Evolutionary conservation across 2,797 vertebrate genomes (phyloP).

Genomic region (Anguilla obscura): DNA sequence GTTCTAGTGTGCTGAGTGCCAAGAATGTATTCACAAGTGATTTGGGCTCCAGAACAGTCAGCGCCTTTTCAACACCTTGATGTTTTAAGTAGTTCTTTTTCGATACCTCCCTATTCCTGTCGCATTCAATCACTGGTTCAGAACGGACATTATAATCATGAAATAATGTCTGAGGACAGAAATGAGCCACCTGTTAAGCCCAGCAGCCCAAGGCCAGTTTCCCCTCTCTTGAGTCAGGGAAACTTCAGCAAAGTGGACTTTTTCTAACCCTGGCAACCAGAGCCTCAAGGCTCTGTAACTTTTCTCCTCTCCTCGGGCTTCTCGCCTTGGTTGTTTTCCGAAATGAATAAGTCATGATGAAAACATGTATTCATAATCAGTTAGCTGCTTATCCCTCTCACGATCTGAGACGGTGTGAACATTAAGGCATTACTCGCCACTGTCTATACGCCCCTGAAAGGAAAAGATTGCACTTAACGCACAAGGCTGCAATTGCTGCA

Average conservation of each 20-base stretch:
- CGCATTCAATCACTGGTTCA: neutral
- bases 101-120: conserved; percentile 3
- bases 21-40: neutral
- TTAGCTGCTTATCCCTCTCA: neutral
- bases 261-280: neutral
- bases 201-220: neutral
- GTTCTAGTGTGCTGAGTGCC: neutral
- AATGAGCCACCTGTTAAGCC: neutral
- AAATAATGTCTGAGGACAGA: neutral
- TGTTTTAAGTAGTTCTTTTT: neutral
- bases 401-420: neutral
- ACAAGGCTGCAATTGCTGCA: neutral
- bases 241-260: neutral
- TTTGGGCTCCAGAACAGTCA: neutral
- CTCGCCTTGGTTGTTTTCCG: neutral
- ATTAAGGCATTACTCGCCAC: neutral
- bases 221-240: no score
- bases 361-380: neutral
- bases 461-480: neutral
- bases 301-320: neutral
- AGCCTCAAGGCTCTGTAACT: neutral
- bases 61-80: neutral
- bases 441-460: neutral
- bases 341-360: conserved; percentile 16
- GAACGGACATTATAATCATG: neutral